Evolutionary conservation across 2,888 invertebrate species (phyloP), one percentile per base, ranked within the genome.

Genomic region (Drosophila nigritarsus): DNA sequence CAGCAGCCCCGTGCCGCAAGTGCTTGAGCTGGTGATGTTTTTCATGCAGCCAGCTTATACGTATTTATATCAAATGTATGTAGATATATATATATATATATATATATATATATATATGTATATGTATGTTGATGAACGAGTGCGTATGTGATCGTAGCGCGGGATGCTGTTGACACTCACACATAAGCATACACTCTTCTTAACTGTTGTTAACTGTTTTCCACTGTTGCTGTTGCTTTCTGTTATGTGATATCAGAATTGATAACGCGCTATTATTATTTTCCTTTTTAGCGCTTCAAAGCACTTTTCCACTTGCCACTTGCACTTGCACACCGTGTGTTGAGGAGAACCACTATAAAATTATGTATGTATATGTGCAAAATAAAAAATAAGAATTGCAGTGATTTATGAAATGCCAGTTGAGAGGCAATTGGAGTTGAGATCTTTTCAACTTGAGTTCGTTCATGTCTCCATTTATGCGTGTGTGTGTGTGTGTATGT

Each of bases 11-110:
- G 86, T 91, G 90, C 92, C 87, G 81, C 91, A 92, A 91, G 92
- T 92, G 91, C 90, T 88, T 61, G 91, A 87, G 83, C 91, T 91
- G 73, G 92, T 91, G 78, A 91, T 91, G 87, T 91, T 91, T 92
- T 91, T 91, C 91, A 92, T 91, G 90, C 91, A 91, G 90, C 86
- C 83, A 83, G 79, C 68, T 82, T 79, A 75, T 70, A 20, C 63
- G 55, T 65, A 29, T 55, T 29, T 58, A 15, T 40, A 54, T 55
- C 24, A 3, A 18, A 18, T 58, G n/a, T 69, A 66, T 34, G 20
- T 68, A 15, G 24, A 54, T 36, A 18, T 24, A 45, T 15, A 45
- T 45, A 45, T 45, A 45, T 45, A 45, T 20, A 45, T 11, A 7
- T 2, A 20, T 6, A 36, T 24, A 15, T 45, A 3, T 7, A 2